Base-by-base conservation (phyloP, 2,797 vertebrate species). In the Paramormyrops hopkinsi region DNA sequence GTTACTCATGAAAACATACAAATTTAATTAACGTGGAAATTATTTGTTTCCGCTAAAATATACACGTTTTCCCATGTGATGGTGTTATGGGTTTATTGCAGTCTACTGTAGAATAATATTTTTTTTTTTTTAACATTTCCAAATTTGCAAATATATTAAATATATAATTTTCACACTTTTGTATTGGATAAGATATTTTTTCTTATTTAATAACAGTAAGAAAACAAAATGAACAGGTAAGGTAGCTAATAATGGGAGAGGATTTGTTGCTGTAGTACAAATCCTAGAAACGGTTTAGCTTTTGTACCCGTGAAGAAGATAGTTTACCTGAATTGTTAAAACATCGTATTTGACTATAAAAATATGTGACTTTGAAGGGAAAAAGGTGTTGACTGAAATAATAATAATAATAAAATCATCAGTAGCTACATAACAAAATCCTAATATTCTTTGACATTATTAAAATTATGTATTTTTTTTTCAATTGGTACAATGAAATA, bases 91-190 rank as follows among this genome's bases (percentile, higher is more conserved):
- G 76, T 82, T 82, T 82, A 46, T 82, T 82, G 76, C 76, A 19
- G 76, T 82, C 3, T 82, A 82, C 41, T 46, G 76, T 82, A 73
- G 69, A 73, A 73, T 73, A 29, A 69, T 73, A 29, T 79, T 8
- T 76, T 79, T 79, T 79, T 79, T 46, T 82, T 82, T 82, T 73
- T 3, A 44, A 79, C 65, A 79, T 44, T 82, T 44, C 76, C 76
- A 82, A 82, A 82, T 82, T 82, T 82, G 65, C 12, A 79, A 82
- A 82, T 82, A 82, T 82, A 82, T 82, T 82, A 41, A 82, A 82
- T 82, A 46, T 82, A 82, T 82, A 82, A 82, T 44, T 82, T 82
- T 82, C 76, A 82, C 76, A 82, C 76, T 82, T 82, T 82, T 82
- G 76, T 82, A 82, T 46, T 82, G 76, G 76, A 82, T 82, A 82